Evolutionary conservation across 2,797 vertebrate genomes (phyloP), one percentile per base, ranked within the genome.

Genomic region (Masticophis lateralis): DNA sequence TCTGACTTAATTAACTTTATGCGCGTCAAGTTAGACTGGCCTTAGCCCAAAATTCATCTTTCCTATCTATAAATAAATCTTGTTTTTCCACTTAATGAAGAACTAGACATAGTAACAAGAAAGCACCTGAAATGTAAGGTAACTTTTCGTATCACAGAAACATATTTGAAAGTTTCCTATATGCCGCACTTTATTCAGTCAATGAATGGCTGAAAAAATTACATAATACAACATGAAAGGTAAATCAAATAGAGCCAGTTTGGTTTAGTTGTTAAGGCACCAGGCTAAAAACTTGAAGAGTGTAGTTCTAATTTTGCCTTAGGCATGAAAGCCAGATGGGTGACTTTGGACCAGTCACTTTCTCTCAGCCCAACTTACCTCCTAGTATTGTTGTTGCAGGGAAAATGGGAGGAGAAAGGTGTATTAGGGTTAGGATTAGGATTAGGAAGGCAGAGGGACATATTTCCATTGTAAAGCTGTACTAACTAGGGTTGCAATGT

Each of bases 31-130:
- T 93, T 59, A 95, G 92, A 87, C 27, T 93, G 51, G 92, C 32
- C 4, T 74, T 0, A 86, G 94, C 60, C 94, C 95, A 93, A 59
- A 27, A 83, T 94, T 91, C 16, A 83, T 8, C 94, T 55, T 27
- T 56, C 87, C 87, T 90, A 20, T 89, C 86, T 94, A 94, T 94
- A 95, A 95, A 96, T 89, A 95, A 60, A n/a, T 4, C 22, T 43
- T 51, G 90, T 61, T 2, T 95, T 93, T 92, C 74, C 89, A 90
- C 83, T 90, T 47, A 51, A 28, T 83, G 4, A 74, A 90, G 93
- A 92, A n/a, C 37, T 66, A 93, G 27, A 79, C 10, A 90, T 57
- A 93, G 88, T 89, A 4, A 96, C 90, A 55, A 59, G 14, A 94
- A 93, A 89, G 32, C 37, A 32, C 8, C 89, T 91, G 57, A 93